Conservation (phyloP, 2,113 vertebrate species). For the Urocitellus parryii region DNA sequence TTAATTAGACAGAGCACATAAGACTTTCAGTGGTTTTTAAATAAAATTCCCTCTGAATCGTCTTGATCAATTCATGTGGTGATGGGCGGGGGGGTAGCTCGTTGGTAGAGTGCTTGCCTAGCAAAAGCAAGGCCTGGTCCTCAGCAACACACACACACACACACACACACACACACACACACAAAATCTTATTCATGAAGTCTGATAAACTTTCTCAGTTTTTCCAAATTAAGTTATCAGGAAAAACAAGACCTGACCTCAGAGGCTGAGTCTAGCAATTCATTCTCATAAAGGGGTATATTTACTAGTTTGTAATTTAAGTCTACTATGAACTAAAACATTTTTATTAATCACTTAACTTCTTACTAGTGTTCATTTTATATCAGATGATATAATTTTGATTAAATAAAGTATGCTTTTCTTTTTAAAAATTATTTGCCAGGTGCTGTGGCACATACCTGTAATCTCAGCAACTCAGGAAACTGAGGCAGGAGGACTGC, state of each 20-base stretch:
- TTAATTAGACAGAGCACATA: background rate
- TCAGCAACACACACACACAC: background rate
- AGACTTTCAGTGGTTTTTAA: constrained; percentile 25
- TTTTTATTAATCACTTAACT: constrained; percentile 33
- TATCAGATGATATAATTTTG: constrained; percentile 28
- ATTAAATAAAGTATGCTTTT: background rate
- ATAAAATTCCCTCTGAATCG: constrained; percentile 55
- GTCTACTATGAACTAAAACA: background rate
- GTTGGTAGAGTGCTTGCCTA: background rate
- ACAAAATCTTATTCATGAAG: background rate
- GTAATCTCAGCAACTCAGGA: too few relatives aligned
- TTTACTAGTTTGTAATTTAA: background rate
- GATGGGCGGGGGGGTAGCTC: background rate
- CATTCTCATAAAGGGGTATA: background rate
- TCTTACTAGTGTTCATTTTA: constrained; percentile 24
- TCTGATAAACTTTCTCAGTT: background rate
- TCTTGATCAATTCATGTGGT: background rate
- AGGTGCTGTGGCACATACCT: too few relatives aligned
- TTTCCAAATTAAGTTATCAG: constrained; percentile 46
- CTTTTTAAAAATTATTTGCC: constrained; percentile 14
- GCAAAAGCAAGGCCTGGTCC: background rate
- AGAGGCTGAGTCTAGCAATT: background rate
- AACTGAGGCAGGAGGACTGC: too few relatives aligned
- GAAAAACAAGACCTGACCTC: background rate
- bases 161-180: background rate